Conservation (phyloP, 2,113 vertebrate genomes). For the Lipotes vexillifer region DNA sequence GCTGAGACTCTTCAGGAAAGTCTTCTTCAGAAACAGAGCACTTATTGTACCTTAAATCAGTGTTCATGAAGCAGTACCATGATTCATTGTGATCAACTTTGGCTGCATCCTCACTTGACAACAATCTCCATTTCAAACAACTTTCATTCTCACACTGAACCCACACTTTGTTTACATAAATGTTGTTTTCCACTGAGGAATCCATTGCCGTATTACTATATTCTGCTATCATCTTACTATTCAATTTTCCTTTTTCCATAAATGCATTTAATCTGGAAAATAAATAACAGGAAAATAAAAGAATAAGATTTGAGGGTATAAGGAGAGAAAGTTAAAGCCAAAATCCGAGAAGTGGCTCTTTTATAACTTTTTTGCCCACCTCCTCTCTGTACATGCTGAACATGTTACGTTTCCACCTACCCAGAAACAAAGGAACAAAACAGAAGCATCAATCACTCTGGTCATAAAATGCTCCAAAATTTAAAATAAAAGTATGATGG, state of each 20-base stretch:
- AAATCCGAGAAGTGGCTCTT: not conserved
- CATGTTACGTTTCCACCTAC: not conserved
- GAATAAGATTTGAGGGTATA: not conserved
- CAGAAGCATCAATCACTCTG: not conserved
- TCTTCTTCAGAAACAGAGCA: conserved; percentile 69
- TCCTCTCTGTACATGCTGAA: not conserved
- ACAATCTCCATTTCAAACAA: conserved; percentile 73
- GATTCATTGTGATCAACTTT: conserved; percentile 48
- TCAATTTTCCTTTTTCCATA: not conserved
- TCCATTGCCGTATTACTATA: not conserved
- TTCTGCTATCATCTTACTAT: not conserved
- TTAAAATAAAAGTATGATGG: not conserved
- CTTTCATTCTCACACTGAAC: conserved; percentile 70
- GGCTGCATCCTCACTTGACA: conserved; percentile 55
- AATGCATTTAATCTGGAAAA: conserved; percentile 47
- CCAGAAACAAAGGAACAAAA: not conserved
- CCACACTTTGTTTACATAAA: conserved; percentile 56
- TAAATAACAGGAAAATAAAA: not conserved
- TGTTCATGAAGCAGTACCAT: conserved; percentile 73
- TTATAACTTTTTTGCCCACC: not conserved
- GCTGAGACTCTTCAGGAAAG: conserved; percentile 63
- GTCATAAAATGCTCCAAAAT: not conserved
- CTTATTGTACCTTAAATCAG: conserved; percentile 55
- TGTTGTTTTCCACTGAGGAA: not conserved
- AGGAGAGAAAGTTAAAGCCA: not conserved